A percentile compares a stretch with the other conserved stretches of the same genome.
These are phyloP conservation scores for Nycteola revayana DNA, from an alignment of 2,888 invertebrate genomes.

Conservation along the genomic window DNA sequence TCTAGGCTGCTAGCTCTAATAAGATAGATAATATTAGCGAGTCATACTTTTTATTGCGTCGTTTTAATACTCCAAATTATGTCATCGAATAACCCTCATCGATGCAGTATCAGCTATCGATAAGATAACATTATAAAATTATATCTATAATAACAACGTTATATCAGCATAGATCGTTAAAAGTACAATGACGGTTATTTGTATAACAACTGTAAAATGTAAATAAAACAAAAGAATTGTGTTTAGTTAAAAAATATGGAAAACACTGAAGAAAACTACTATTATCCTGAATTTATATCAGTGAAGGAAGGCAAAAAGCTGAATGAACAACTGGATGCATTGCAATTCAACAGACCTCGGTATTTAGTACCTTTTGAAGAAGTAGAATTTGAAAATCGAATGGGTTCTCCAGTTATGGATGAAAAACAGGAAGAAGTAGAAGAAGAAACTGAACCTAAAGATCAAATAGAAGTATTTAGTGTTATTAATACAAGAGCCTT, in stretches of 20 bases:
- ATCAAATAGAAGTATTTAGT: too few relatives aligned
- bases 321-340: too few relatives aligned
- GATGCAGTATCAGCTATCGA: conserved; percentile 24
- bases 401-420: too few relatives aligned
- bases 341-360: too few relatives aligned
- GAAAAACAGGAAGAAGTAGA: too few relatives aligned
- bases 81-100: conserved; percentile 23
- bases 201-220: conserved; percentile 2
- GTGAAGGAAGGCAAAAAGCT: too few relatives aligned
- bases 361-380: too few relatives aligned
- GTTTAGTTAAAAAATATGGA: conserved; percentile 15
- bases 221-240: neutral
- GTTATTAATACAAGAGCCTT: conserved; percentile 39
- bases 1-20: too few relatives aligned
- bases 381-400: too few relatives aligned
- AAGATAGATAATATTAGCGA: too few relatives aligned
- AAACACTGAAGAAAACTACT: conserved; percentile 7
- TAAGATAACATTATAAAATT: conserved; percentile 23
- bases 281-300: conserved; percentile 13
- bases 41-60: too few relatives aligned
- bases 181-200: conserved; percentile 18
- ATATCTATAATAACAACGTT: conserved; percentile 12
- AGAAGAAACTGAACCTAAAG: neutral
- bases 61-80: conserved; percentile 20
- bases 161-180: conserved; percentile 14